Conservation (phyloP, 2,888 invertebrate species). For the Idaea straminata region DNA sequence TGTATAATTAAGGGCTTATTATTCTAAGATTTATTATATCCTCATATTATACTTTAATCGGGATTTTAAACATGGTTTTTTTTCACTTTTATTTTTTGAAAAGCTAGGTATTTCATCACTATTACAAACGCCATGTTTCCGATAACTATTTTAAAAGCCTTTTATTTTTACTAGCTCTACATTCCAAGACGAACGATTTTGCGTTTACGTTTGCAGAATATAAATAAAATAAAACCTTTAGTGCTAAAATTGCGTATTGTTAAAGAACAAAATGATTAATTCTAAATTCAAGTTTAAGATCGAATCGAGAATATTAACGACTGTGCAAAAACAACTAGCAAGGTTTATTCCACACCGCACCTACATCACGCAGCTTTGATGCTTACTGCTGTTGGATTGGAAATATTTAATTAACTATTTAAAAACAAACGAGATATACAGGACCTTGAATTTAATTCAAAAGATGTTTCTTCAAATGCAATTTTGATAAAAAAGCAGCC, state of each 20-base stretch:
- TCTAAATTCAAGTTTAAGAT: slow-evolving; percentile 5
- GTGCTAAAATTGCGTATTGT: neutral
- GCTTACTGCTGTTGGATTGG: slow-evolving; percentile 20
- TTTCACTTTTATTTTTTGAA: too few relatives aligned
- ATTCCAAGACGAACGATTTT: too few relatives aligned
- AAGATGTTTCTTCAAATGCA: slow-evolving; percentile 35
- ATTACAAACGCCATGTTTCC: too few relatives aligned
- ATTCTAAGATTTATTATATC: neutral
- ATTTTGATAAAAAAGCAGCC: slow-evolving; percentile 29
- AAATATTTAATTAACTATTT: slow-evolving; percentile 19
- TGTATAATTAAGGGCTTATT: slow-evolving; percentile 2
- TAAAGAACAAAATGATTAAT: slow-evolving; percentile 12
- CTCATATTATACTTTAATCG: neutral
- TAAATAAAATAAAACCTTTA: neutral
- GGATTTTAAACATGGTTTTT: too few relatives aligned
- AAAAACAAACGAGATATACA: slow-evolving; percentile 23
- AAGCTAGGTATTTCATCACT: too few relatives aligned
- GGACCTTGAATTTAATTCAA: slow-evolving; percentile 29
- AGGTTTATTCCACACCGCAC: neutral
- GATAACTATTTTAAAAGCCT: neutral
- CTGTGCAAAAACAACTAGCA: slow-evolving; percentile 6
- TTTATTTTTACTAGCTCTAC: neutral
- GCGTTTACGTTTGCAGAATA: too few relatives aligned
- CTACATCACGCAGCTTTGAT: slow-evolving; percentile 17
- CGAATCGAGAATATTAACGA: neutral